Conservation (phyloP, 1,140 invertebrate species). For the Drosophila grimshawi region DNA sequence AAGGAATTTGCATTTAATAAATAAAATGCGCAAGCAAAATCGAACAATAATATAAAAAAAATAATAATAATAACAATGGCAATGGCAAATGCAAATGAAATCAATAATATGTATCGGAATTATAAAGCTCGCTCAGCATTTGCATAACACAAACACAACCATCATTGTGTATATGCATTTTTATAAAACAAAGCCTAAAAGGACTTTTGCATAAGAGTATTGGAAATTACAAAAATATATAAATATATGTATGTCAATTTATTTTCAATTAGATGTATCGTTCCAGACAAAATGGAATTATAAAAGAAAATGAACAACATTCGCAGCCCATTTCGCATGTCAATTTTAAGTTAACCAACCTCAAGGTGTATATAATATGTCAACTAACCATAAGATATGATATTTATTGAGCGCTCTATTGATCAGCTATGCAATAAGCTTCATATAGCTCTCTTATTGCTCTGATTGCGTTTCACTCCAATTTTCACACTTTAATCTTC, state of each 20-base stretch:
- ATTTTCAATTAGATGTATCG: conserved; percentile 70
- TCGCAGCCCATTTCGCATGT: conserved; percentile 47
- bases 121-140: conserved; percentile 18
- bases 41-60: conserved; percentile 19
- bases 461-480: conserved; percentile 10
- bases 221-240: conserved; percentile 52
- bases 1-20: conserved; percentile 11
- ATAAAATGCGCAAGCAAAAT: conserved; percentile 4
- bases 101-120: conserved; percentile 19
- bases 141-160: conserved; percentile 28
- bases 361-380: conserved; percentile 60
- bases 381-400: conserved; percentile 28
- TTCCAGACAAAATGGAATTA: conserved; percentile 13
- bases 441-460: background rate
- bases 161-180: conserved; percentile 25
- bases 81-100: conserved; percentile 30
- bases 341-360: conserved; percentile 60
- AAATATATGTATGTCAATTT: conserved; percentile 71
- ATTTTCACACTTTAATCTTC: conserved; percentile 26
- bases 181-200: conserved; percentile 24
- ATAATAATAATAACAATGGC: conserved; percentile 24
- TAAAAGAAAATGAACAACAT: conserved; percentile 3
- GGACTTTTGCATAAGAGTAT: conserved; percentile 27
- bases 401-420: background rate
- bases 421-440: background rate